phyloP scores from a whole-genome alignment of 1,140 invertebrate genomes.

The Ladona fulva region DNA sequence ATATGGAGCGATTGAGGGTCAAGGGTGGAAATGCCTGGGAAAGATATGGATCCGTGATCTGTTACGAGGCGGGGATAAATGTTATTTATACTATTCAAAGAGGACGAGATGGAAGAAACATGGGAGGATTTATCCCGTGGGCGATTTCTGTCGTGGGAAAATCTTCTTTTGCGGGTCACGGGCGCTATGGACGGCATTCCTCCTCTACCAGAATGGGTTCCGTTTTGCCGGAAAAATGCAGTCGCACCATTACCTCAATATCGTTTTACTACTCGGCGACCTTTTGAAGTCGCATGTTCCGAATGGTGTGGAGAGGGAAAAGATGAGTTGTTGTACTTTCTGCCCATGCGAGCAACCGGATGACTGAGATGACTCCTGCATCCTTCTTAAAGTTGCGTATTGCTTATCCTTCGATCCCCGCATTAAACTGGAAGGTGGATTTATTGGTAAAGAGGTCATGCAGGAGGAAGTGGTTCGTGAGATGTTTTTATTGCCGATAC shows the following conservation, averaged over 20 bases:
- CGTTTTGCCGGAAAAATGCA: neutral
- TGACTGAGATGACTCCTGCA: too few species aligned
- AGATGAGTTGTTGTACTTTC: neutral
- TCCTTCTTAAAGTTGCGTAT: too few species aligned
- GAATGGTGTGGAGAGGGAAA: neutral
- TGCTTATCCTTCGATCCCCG: too few species aligned
- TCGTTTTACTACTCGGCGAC: too few species aligned
- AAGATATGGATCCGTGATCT: neutral
- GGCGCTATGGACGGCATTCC: neutral
- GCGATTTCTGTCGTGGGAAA: neutral
- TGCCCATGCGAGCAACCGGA: too few species aligned
- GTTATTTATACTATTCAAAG: slow-evolving; percentile 7
- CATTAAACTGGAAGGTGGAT: too few species aligned
- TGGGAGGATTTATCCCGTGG: neutral
- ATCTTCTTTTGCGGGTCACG: neutral
- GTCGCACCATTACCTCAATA: too few species aligned
- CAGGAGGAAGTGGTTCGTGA: too few species aligned
- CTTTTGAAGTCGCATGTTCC: neutral
- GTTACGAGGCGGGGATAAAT: neutral
- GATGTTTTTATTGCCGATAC: too few species aligned
- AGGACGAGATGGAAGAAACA: neutral
- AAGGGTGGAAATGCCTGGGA: neutral
- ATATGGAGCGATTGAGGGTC: neutral
- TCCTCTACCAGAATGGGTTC: neutral
- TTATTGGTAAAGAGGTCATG: too few species aligned